phyloP scores from a whole-genome alignment of 2,113 vertebrate genomes.

The Emydocephalus ijimae region DNA sequence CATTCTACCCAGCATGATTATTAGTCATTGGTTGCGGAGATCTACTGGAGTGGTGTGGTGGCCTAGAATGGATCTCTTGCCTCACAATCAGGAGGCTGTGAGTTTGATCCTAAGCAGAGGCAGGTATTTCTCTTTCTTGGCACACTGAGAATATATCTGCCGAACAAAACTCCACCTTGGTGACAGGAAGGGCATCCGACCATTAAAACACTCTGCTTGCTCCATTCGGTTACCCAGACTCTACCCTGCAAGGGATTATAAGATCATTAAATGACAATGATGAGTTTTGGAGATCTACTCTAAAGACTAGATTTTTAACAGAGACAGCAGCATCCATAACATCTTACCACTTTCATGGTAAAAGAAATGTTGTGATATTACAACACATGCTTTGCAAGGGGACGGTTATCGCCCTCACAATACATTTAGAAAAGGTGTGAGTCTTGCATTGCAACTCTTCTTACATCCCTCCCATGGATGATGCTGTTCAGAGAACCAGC shows the following conservation, averaged over 20 bases:
- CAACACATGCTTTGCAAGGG: background rate
- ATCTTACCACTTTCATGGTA: background rate
- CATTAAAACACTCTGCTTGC: no score
- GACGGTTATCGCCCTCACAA: background rate
- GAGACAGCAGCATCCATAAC: background rate
- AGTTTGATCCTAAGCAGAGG: no score
- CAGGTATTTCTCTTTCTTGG: no score
- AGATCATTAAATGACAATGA: no score
- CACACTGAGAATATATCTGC: no score
- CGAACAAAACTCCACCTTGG: no score
- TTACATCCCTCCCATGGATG: background rate
- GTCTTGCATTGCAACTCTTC: background rate
- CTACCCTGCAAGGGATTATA: no score
- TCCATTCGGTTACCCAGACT: no score
- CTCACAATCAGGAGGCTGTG: no score
- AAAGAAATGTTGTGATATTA: background rate
- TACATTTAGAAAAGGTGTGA: background rate
- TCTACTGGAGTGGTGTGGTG: background rate
- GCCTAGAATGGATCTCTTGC: no score
- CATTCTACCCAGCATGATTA: background rate
- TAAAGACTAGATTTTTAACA: background rate
- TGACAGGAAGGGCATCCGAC: no score
- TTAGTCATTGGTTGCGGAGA: background rate
- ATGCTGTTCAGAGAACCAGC: background rate
- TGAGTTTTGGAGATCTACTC: background rate